These are phyloP conservation scores for Datnioides undecimradiatus DNA, from an alignment of 2,113 vertebrate genomes.

Conservation along the genomic window DNA sequence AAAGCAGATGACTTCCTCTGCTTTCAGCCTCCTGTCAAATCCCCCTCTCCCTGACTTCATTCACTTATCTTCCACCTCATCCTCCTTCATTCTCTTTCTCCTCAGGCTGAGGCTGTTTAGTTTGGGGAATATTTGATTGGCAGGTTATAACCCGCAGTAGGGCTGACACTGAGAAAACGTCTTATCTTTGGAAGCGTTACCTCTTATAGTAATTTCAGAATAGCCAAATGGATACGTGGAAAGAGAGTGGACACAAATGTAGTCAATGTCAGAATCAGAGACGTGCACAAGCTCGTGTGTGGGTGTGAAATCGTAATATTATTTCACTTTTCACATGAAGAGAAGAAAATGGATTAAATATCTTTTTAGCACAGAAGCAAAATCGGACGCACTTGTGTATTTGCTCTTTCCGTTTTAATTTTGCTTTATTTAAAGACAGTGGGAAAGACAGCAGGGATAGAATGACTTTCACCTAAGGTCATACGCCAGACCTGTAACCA, in stretches of 20 bases:
- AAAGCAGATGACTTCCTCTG: constrained; percentile 33
- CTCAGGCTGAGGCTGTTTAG: constrained; percentile 41
- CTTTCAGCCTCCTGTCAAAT: constrained; percentile 30
- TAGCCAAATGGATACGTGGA: background rate
- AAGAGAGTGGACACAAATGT: background rate
- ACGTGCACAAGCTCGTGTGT: too few species aligned
- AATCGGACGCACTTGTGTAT: background rate
- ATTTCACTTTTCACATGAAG: background rate
- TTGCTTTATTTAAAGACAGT: background rate
- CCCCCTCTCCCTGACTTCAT: constrained; percentile 44
- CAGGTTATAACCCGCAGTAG: constrained; percentile 48
- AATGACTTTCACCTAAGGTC: constrained; percentile 42
- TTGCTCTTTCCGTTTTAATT: background rate
- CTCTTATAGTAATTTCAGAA: constrained; percentile 22
- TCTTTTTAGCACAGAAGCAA: background rate
- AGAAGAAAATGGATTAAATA: background rate
- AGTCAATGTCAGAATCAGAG: background rate
- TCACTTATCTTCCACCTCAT: constrained; percentile 48
- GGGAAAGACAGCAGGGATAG: background rate
- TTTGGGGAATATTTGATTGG: constrained; percentile 63
- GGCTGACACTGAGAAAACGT: constrained; percentile 54
- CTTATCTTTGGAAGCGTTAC: constrained; percentile 33
- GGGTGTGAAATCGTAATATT: background rate
- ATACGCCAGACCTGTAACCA: background rate
- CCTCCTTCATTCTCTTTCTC: constrained; percentile 35